Evolutionary conservation across 2,797 vertebrate species (phyloP).

Genomic region (Falco columbarius): DNA sequence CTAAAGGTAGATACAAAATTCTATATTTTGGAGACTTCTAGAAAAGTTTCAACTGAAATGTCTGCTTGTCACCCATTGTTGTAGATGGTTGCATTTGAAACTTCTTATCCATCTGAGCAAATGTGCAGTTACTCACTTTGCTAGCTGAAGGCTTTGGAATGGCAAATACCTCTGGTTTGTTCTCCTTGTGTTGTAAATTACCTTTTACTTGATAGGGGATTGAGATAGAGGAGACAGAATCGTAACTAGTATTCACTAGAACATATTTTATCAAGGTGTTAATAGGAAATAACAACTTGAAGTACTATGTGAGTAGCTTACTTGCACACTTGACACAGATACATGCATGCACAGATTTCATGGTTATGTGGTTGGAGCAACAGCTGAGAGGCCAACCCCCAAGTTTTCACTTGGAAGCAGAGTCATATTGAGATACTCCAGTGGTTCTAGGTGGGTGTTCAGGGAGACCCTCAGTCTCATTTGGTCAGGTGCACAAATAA

Average conservation of each 20-base stretch:
- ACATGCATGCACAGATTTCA: neutral
- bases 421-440: neutral
- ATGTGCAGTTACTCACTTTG: neutral
- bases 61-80: neutral
- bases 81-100: neutral
- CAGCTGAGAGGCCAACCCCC: neutral
- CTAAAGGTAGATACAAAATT: conserved; percentile 83
- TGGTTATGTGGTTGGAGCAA: neutral
- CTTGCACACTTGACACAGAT: neutral
- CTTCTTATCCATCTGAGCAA: neutral
- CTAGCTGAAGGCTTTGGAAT: neutral
- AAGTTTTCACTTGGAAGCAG: neutral
- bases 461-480: neutral
- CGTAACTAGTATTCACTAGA: neutral
- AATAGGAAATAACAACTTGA: neutral
- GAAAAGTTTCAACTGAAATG: neutral
- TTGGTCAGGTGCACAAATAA: neutral
- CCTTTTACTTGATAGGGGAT: neutral
- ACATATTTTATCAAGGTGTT: neutral
- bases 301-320: no score
- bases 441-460: neutral
- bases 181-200: neutral
- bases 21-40: neutral
- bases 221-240: neutral
- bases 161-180: neutral